Conservation (phyloP, 2,888 invertebrate species). For the Eumerus sabulonum region DNA sequence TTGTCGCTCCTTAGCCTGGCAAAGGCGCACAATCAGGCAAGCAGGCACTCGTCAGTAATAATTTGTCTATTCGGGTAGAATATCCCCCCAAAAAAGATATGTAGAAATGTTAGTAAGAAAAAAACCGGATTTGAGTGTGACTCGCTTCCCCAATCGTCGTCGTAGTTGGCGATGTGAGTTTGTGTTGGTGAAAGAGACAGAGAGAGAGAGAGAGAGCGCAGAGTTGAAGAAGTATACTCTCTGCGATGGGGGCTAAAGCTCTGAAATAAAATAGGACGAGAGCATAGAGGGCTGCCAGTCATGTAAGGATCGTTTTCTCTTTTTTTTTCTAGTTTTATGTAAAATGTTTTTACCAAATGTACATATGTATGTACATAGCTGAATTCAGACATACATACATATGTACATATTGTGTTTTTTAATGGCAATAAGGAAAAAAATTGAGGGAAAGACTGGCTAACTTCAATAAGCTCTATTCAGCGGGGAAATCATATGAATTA, state of each 20-base stretch:
- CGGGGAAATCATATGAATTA: too few species aligned
- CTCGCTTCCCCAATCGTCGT: slow-evolving; percentile 9
- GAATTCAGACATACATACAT: background rate
- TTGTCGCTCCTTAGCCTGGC: slow-evolving; percentile 10
- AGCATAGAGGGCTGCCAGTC: slow-evolving; percentile 28
- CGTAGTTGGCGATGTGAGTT: background rate
- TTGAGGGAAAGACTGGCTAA: too few species aligned
- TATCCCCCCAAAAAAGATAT: slow-evolving; percentile 49
- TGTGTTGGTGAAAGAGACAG: background rate
- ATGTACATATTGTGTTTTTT: too few species aligned
- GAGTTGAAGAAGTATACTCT: slow-evolving; percentile 47
- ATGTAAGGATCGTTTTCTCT: background rate
- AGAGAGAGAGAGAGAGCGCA: background rate
- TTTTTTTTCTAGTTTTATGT: too few species aligned
- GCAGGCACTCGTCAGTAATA: background rate
- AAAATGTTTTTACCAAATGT: too few species aligned
- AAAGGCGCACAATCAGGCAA: slow-evolving; percentile 15
- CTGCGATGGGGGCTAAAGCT: slow-evolving; percentile 50
- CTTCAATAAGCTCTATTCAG: too few species aligned
- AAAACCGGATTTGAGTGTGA: slow-evolving; percentile 55
- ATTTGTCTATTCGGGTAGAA: slow-evolving; percentile 56
- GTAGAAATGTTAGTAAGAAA: too few species aligned
- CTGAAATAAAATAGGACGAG: slow-evolving; percentile 55
- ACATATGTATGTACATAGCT: too few species aligned
- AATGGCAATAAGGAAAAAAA: too few species aligned